Conservation (phyloP, 2,113 vertebrate species). For the Lucifuga dentata region DNA sequence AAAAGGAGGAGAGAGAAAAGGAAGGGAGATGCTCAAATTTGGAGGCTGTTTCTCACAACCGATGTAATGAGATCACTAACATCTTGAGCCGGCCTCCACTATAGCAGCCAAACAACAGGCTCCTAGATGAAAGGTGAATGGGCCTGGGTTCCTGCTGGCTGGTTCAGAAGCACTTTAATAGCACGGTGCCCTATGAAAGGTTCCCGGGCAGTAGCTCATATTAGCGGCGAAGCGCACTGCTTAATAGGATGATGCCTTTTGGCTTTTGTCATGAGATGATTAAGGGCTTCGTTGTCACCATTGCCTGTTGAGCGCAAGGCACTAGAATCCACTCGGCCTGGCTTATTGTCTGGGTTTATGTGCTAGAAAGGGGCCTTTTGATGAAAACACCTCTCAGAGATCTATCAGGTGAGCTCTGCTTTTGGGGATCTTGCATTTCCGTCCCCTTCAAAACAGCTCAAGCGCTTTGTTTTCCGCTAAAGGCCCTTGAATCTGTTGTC, state of each 20-base stretch:
- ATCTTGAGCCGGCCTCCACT: slow-evolving; percentile 90
- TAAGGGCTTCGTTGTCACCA: slow-evolving; percentile 91
- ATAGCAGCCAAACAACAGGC: slow-evolving; percentile 90
- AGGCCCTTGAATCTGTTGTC: slow-evolving; percentile 77
- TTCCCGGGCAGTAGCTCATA: slow-evolving; percentile 93
- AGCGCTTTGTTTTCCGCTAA: slow-evolving; percentile 85
- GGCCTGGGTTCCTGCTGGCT: slow-evolving; percentile 89
- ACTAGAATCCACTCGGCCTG: slow-evolving; percentile 87
- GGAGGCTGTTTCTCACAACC: slow-evolving; percentile 72
- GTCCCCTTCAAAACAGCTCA: slow-evolving; percentile 83
- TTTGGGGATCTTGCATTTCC: slow-evolving; percentile 84
- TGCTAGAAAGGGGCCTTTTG: slow-evolving; percentile 83
- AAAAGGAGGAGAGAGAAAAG: slow-evolving; percentile 41
- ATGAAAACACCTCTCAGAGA: slow-evolving; percentile 88
- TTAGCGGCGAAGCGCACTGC: slow-evolving; percentile 94
- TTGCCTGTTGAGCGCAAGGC: slow-evolving; percentile 89
- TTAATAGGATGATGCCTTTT: slow-evolving; percentile 99
- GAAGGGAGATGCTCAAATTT: slow-evolving; percentile 58
- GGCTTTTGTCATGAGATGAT: slow-evolving; percentile 99
- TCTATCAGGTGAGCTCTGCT: slow-evolving; percentile 90
- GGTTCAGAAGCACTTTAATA: slow-evolving; percentile 95
- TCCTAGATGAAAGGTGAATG: slow-evolving; percentile 95
- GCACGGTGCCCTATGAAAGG: slow-evolving; percentile 91
- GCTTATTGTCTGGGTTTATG: slow-evolving; percentile 83
- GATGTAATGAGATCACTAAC: slow-evolving; percentile 96